Conservation (phyloP, 2,113 vertebrate species). For the Malurus alboscapulatus region DNA sequence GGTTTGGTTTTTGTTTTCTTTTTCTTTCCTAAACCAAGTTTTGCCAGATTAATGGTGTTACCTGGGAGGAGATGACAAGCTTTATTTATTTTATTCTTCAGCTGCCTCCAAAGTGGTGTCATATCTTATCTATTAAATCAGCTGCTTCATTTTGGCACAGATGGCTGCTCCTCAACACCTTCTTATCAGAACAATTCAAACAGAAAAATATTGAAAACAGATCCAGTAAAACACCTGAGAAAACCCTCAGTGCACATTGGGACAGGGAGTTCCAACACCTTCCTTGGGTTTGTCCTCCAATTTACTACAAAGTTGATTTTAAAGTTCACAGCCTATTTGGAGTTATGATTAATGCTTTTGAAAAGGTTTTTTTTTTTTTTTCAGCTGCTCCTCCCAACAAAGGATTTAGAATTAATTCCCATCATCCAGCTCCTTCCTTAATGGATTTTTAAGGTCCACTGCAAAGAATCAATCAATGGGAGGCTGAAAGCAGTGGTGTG, state of each 20-base stretch:
- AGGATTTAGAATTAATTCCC: conserved; percentile 69
- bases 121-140: background rate
- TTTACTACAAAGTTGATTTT: conserved; percentile 51
- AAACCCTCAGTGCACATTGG: background rate
- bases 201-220: background rate
- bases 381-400: conserved; percentile 43
- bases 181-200: conserved; percentile 45
- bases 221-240: background rate
- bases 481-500: conserved; percentile 6
- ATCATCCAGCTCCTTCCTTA: conserved; percentile 63
- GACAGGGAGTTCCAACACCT: background rate
- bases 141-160: background rate
- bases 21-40: background rate
- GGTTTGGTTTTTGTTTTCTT: background rate
- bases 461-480: conserved; percentile 67
- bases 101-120: background rate
- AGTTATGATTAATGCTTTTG: conserved; percentile 65
- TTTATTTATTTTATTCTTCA: background rate
- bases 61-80: background rate
- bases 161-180: background rate
- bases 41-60: background rate
- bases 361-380: background rate
- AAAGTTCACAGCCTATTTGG: conserved; percentile 45
- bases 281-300: conserved; percentile 15
- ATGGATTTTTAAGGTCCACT: conserved; percentile 68